Base-by-base conservation (phyloP, 2,113 vertebrate species). In the Orientallactaga bullata region DNA sequence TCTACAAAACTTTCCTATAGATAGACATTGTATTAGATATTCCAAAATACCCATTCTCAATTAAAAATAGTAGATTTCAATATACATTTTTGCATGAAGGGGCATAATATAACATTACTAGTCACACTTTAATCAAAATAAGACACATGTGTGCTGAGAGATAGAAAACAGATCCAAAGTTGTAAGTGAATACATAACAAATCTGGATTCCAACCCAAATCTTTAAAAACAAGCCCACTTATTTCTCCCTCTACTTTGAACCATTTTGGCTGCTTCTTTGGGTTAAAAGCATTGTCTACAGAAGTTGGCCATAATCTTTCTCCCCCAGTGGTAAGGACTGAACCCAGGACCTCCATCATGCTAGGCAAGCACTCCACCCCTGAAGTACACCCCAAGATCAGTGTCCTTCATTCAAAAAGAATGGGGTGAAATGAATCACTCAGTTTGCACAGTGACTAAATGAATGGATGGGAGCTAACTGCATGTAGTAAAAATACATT, bases 201-300 rank as follows among this genome's bases (percentile, higher is more conserved):
- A 35, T 55, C 83, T 88, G 69, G 32, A 81, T 92, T 85, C 55
- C 60, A 80, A 68, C 30, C 5, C 77, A 47, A 32, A 28, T 83
- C 94, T 79, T 42, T 42, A 68, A 88, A 86, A 92, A n/a, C 39
- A 82, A 88, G 6, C 17, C 72, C 72, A 81, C 68, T 72, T 83
- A 68, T 37, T 20, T 63, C 17, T 74, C 55, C 61, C 18, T 65
- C 71, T 20, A 15, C 63, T 16, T 68, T 47, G 58, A 35, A 74
- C 26, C 26, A 28, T 58, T 66, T 37, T 26, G 42, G 55, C 68
- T 72, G 35, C 47, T 80, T 60, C 90, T 66, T 69, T 81, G 63
- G 30, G 74, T 81, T 42, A 90, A 92, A 94, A 65, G 24, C n/a
- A 9, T 90, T 71, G 3, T 71, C 55, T 93, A 80, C 42, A 17